Base-by-base conservation (phyloP, 1,140 invertebrate species). In the Drosophila triauraria region DNA sequence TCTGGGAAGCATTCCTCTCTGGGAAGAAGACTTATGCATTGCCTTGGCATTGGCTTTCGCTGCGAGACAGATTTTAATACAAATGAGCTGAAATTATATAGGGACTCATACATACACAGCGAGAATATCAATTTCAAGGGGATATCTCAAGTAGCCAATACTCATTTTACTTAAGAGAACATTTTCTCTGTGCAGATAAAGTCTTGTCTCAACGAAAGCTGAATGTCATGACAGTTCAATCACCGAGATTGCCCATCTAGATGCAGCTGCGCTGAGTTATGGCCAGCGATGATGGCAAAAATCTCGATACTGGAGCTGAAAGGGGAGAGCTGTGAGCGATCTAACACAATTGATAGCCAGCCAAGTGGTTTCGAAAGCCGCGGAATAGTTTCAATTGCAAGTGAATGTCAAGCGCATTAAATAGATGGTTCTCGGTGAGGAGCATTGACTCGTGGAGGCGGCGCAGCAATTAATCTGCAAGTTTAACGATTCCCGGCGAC, bases 1-100 rank as follows among this genome's bases (percentile, higher is more conserved):
- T 91, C 88, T 91, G 83, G 75, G 87, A 91, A 91, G 75, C 84
- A 91, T 91, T 91, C 90, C 63, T 82, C 80, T 63, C 72, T 78
- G 58, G 20, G 67, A 63, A 59, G 78, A 72, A 59, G 78, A 72
- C 69, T 80, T 87, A 72, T 80, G 76, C 76, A 83, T 75, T 74
- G 57, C 72, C 60, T 74, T 77, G 65, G 65, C 54, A 23, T 9
- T 42, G 23, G 7, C 32, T 60, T 32, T 46, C 46, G 46, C 74
- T 80, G 70, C 58, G 20, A 57, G 78, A 59, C 75, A 76, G 81
- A 84, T 86, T 88, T 80, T 74, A 70, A 64, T 83, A 87, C 82
- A 87, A 87, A 87, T 88, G 80, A 80, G 68, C 50, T 64, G 61
- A 80, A 87, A 84, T 88, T 88, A 80, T 83, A 62, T 76, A 60